Conservation (phyloP, 2,888 invertebrate genomes). For the Aporophyla nigra region DNA sequence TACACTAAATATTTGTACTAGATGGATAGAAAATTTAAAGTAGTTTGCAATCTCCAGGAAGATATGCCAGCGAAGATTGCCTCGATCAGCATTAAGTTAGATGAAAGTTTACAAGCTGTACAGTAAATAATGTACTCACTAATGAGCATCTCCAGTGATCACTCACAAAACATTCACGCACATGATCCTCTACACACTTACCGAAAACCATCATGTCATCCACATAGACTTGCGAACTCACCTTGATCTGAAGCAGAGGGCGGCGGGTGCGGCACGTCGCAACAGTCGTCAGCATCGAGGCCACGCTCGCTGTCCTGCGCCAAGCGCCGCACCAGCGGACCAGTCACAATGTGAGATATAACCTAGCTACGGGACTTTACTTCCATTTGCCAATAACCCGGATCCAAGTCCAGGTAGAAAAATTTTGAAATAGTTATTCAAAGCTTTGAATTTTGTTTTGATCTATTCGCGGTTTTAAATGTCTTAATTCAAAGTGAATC, state of each 20-base stretch:
- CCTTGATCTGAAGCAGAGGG: slow-evolving; percentile 89
- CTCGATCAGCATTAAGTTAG: slow-evolving; percentile 7
- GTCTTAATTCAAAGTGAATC: slow-evolving; percentile 66
- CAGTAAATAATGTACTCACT: background rate
- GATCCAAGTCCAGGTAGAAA: slow-evolving; percentile 59
- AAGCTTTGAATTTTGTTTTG: slow-evolving; percentile 28
- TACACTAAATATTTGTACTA: slow-evolving; percentile 1
- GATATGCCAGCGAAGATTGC: slow-evolving; percentile 21
- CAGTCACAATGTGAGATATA: slow-evolving; percentile 90
- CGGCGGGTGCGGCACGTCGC: slow-evolving; percentile 89
- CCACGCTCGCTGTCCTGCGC: slow-evolving; percentile 90
- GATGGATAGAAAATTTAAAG: slow-evolving; percentile 1
- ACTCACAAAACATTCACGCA: slow-evolving; percentile 26
- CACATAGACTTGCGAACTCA: slow-evolving; percentile 72
- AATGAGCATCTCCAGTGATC: slow-evolving; percentile 15
- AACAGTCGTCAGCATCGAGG: slow-evolving; percentile 89
- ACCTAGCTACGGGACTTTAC: slow-evolving; percentile 85
- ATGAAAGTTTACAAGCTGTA: slow-evolving; percentile 12
- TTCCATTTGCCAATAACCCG: slow-evolving; percentile 79
- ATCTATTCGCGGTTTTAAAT: slow-evolving; percentile 25
- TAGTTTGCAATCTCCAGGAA: slow-evolving; percentile 10
- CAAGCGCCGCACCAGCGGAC: slow-evolving; percentile 91
- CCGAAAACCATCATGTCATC: slow-evolving; percentile 53
- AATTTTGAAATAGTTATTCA: slow-evolving; percentile 42
- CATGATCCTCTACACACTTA: slow-evolving; percentile 57